Evolutionary conservation across 2,113 vertebrate genomes (phyloP), one percentile per base, ranked within the genome.

Genomic region (Mobula birostris): DNA sequence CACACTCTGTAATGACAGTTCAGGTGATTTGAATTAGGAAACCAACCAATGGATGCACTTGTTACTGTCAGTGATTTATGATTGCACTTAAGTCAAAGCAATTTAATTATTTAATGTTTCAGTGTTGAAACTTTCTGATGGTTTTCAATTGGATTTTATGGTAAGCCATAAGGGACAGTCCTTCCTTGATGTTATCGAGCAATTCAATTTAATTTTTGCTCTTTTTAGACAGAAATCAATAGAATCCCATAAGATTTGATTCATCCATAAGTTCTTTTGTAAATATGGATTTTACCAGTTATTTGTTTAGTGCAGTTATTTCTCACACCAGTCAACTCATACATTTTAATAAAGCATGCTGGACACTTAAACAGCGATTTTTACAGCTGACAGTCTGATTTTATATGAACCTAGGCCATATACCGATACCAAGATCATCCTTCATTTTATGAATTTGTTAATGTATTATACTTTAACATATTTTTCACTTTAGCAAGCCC

Each of bases 161-260:
- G 85, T 88, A 66, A 66, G 85, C 85, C 58, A 66, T 29, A 29
- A 88, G 58, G 58, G 48, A 83, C 56, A 58, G 80, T 83, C 40
- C 9, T 83, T 83, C 19, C 56, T 32, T 32, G 58, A n/a, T n/a
- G 61, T 88, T 66, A 88, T 66, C 58, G n/a, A 88, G 21, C 80
- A 83, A 83, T 83, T 83, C 80, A 83, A 88, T 61, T 66, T 63
- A n/a, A n/a, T 88, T 88, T 66, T 88, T 29, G n/a, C 29, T 63
- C 58, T 88, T 88, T 88, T 66, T 63, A 14, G 61, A 66, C 58
- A 66, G 29, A 63, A 32, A 88, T 88, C 85, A 6, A n/a, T 66
- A 17, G 58, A 66, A 66, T 66, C 80, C 80, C 80, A n/a, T 88
- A 14, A 74, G 85, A 61, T 12, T 88, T 29, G 58, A 83, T 83